phyloP scores from a whole-genome alignment of 2,888 invertebrate species.

The Crossocerus cetratus region DNA sequence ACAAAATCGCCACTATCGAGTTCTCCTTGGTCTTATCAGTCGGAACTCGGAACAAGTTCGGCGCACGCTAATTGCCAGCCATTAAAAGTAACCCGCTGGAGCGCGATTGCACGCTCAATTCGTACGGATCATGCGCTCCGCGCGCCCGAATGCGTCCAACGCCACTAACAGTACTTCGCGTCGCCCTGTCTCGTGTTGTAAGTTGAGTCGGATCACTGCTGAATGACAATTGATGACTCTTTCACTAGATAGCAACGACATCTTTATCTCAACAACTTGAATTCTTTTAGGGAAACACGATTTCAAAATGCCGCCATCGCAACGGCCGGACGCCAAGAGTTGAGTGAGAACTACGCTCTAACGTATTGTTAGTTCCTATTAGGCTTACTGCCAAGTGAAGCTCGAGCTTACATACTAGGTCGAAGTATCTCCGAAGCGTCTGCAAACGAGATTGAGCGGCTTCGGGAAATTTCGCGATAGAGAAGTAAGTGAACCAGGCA shows the following conservation, averaged over 20 bases:
- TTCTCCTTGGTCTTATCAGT: no score
- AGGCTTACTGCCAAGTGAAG: no score
- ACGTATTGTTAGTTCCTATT: no score
- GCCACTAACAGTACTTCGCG: conserved; percentile 38
- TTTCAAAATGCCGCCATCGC: neutral
- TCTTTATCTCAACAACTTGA: no score
- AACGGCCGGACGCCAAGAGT: neutral
- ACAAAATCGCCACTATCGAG: no score
- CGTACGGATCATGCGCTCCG: no score
- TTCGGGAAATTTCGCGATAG: neutral
- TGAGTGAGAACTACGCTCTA: no score
- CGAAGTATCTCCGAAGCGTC: no score
- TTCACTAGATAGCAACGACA: conserved; percentile 11
- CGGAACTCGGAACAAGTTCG: neutral
- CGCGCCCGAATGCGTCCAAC: conserved; percentile 14
- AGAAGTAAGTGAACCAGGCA: neutral
- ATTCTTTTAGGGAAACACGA: neutral
- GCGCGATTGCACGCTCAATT: no score
- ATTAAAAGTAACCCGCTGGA: conserved; percentile 17
- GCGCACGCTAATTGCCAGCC: conserved; percentile 22
- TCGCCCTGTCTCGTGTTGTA: neutral
- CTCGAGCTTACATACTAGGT: no score
- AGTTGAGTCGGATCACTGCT: conserved; percentile 4
- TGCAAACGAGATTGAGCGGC: no score
- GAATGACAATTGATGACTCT: neutral